Percentiles rank a stretch among this genome's conserved stretches.
phyloP scores from a whole-genome alignment of 2,113 vertebrate genomes.

The Myanophis thanlyinensis region DNA sequence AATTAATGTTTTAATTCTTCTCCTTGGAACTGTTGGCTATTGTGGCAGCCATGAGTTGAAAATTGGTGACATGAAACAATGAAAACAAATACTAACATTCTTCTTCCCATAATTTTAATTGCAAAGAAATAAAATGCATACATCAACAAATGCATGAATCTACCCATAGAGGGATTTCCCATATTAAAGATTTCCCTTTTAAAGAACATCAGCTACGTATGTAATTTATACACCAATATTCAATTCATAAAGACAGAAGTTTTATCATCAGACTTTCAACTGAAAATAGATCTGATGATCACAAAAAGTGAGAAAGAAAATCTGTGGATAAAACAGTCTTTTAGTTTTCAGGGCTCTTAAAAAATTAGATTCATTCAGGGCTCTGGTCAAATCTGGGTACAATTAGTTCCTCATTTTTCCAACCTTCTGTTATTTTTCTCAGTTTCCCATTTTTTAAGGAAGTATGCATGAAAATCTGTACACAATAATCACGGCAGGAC shows the following conservation, averaged over 20 bases:
- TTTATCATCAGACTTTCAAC: neutral
- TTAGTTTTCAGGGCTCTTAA: neutral
- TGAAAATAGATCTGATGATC: neutral
- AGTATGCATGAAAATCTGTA: neutral
- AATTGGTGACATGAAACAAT: neutral
- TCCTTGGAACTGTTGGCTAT: conserved; percentile 24
- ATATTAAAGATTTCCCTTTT: neutral
- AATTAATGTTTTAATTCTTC: conserved; percentile 33
- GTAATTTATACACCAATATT: neutral
- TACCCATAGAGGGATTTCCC: neutral
- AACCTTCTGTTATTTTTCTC: neutral
- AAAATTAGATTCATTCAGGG: neutral
- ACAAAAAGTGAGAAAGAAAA: neutral
- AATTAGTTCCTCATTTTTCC: neutral
- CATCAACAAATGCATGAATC: neutral
- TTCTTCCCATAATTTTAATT: neutral
- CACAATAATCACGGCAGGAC: neutral
- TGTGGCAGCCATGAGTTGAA: conserved; percentile 20
- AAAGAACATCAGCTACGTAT: neutral
- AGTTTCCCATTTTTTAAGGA: neutral
- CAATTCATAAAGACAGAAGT: neutral
- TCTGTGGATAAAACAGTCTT: neutral
- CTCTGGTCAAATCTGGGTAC: neutral
- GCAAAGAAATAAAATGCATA: neutral
- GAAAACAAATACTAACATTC: neutral